phyloP scores from a whole-genome alignment of 2,888 invertebrate genomes.

The Cerceris rybyensis region DNA sequence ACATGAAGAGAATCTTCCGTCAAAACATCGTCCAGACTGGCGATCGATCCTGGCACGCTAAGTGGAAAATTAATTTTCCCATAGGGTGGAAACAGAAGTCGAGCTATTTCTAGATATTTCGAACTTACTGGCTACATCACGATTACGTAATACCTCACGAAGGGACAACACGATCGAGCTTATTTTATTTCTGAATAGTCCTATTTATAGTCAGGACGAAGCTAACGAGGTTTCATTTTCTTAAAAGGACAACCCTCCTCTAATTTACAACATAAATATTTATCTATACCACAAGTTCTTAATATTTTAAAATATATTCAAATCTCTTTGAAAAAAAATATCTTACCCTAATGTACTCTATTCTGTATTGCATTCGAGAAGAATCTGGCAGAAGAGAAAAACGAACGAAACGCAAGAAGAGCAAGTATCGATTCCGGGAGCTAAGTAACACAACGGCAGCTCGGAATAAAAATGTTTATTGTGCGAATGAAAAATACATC shows the following conservation, averaged over 20 bases:
- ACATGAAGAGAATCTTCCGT: too few relatives aligned
- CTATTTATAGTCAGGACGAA: constrained; percentile 5
- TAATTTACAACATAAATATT: too few relatives aligned
- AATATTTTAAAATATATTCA: too few relatives aligned
- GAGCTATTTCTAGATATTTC: constrained; percentile 13
- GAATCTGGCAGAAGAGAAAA: not conserved
- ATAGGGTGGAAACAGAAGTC: constrained; percentile 19
- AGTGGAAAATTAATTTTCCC: constrained; percentile 33
- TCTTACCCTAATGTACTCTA: too few relatives aligned
- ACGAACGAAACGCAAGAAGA: not conserved
- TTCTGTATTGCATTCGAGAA: too few relatives aligned
- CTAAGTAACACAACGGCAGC: not conserved
- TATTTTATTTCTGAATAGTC: constrained; percentile 15
- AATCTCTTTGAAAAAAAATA: too few relatives aligned
- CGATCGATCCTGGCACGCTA: not conserved
- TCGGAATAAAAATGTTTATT: not conserved
- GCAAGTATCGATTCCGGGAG: not conserved
- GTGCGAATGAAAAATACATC: not conserved
- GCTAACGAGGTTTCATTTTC: too few relatives aligned
- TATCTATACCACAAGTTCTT: too few relatives aligned
- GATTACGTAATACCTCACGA: too few relatives aligned
- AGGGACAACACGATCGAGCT: not conserved
- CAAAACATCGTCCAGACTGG: too few relatives aligned
- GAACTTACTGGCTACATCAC: not conserved
- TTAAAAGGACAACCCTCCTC: too few relatives aligned